phyloP scores from a whole-genome alignment of 2,113 vertebrate genomes.

The Austrofundulus limnaeus region DNA sequence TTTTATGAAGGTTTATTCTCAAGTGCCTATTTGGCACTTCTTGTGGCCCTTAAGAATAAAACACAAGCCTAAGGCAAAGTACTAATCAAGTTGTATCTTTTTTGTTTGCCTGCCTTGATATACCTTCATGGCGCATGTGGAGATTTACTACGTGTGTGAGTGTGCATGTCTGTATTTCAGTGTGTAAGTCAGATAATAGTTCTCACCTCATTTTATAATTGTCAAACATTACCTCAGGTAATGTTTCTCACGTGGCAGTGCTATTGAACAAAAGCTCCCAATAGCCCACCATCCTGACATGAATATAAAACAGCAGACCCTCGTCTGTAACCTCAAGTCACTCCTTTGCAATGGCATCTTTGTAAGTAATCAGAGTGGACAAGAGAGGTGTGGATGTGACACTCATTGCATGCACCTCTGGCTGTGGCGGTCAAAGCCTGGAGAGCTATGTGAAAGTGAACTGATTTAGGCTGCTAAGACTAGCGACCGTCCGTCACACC shows the following conservation, averaged over 20 bases:
- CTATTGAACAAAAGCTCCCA: conserved; percentile 45
- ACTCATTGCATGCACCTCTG: conserved; percentile 62
- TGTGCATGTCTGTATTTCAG: conserved; percentile 17
- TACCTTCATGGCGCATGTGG: conserved; percentile 72
- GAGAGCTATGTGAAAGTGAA: conserved; percentile 69
- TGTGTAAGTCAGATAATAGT: conserved; percentile 39
- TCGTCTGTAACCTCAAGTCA: conserved; percentile 58
- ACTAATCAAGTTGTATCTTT: conserved; percentile 59
- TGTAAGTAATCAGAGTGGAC: conserved; percentile 77
- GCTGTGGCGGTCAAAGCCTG: conserved; percentile 50
- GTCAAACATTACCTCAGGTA: conserved; percentile 45
- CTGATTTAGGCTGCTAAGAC: conserved; percentile 69
- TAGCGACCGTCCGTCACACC: conserved; percentile 63
- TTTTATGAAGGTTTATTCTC: conserved; percentile 59
- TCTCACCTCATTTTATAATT: conserved; percentile 55
- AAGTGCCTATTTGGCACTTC: conserved; percentile 64
- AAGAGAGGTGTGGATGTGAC: conserved; percentile 61
- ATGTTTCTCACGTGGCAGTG: conserved; percentile 40
- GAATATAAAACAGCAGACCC: conserved; percentile 69
- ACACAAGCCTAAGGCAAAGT: conserved; percentile 58
- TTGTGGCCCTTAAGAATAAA: conserved; percentile 53
- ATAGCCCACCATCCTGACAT: conserved; percentile 42
- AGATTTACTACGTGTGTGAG: conserved; percentile 25
- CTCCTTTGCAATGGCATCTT: conserved; percentile 62
- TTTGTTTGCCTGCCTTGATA: conserved; percentile 62